Evolutionary conservation across 2,113 vertebrate genomes (phyloP), one percentile per base, ranked within the genome.

Genomic region (Triplophysa siluroides): DNA sequence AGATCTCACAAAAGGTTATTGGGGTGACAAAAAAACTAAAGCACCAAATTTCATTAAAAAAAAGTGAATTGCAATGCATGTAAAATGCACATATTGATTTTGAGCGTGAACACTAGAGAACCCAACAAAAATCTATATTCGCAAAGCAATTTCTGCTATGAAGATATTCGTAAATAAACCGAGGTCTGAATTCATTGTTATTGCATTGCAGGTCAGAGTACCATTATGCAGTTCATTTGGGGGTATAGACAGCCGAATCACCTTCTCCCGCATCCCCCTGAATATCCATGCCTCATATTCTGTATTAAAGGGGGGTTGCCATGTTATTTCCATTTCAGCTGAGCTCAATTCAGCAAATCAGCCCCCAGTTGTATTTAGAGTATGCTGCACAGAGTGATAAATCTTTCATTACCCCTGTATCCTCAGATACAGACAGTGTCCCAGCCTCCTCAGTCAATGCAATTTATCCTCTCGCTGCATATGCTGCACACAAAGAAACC

Each of bases 351-450:
- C 89, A 87, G 84, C 84, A 91, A 88, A 92, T 92, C 90, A 90
- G 91, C 92, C 91, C 88, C 92, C 90, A 92, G 92, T 92, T 92
- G 91, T 93, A 94, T 92, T 92, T 92, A 91, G 91, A 89, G 90
- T 92, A 92, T 90, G 91, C 90, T 92, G 92, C 89, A 90, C 90
- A 89, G 87, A 86, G 91, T 93, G 93, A 93, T 94, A 94, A 92
- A 94, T 94, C 91, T 93, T 94, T 94, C 92, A 94, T 94, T 93
- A 93, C 91, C 89, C 89, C 91, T 65, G 74, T 90, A 89, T 93
- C 92, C 91, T 89, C 85, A 90, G 89, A 93, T 92, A 89, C 90
- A 91, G 91, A 88, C 89, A 82, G 67, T 81, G 76, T 65, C 80
- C 80, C 75, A 87, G 89, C 91, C 87, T 87, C 87, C 90, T 88